phyloP scores from a whole-genome alignment of 2,888 invertebrate species.

The Drosophila parthenogenetica region DNA sequence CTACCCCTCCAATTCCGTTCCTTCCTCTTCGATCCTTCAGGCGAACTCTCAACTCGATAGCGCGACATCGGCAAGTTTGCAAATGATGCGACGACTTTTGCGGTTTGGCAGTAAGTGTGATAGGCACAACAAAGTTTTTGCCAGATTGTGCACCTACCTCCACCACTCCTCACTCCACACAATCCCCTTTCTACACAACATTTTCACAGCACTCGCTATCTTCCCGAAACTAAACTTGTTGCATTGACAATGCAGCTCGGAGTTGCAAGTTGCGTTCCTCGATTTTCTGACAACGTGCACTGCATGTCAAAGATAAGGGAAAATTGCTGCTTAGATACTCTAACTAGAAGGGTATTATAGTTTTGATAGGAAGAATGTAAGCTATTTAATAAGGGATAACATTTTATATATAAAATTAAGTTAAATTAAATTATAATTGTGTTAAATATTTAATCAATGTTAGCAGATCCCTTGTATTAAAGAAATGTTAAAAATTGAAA shows the following conservation, averaged over 20 bases:
- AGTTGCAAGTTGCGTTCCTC: slow-evolving; percentile 35
- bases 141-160: slow-evolving; percentile 16
- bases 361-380: too few relatives aligned
- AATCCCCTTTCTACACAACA: too few relatives aligned
- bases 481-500: too few relatives aligned
- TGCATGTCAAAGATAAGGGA: slow-evolving; percentile 58
- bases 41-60: slow-evolving; percentile 24
- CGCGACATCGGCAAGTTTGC: slow-evolving; percentile 50
- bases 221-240: slow-evolving; percentile 60
- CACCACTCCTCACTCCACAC: neutral
- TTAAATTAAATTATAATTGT: too few relatives aligned
- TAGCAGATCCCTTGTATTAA: too few relatives aligned
- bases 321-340: slow-evolving; percentile 25
- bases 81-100: slow-evolving; percentile 63
- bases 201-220: neutral
- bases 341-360: too few relatives aligned
- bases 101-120: slow-evolving; percentile 57
- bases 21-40: too few relatives aligned
- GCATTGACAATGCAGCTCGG: slow-evolving; percentile 65
- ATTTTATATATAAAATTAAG: too few relatives aligned
- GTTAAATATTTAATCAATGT: too few relatives aligned
- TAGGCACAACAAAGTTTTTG: slow-evolving; percentile 72
- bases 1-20: neutral
- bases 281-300: slow-evolving; percentile 34
- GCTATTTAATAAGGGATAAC: too few relatives aligned